Conservation (phyloP, 2,888 invertebrate genomes). For the Tipula helvola region DNA sequence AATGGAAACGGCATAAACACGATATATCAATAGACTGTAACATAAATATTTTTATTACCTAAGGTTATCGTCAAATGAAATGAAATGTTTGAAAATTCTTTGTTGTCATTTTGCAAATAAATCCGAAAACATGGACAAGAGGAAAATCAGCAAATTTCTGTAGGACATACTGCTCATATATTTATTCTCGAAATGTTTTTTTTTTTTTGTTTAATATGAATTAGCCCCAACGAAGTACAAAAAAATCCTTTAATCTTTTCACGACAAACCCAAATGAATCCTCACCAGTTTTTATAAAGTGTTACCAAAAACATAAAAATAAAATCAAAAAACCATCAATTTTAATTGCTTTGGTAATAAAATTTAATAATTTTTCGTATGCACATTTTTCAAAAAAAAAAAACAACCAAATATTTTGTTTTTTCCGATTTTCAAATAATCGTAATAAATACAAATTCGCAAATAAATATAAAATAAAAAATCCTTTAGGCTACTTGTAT, state of each 20-base stretch:
- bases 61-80: not conserved
- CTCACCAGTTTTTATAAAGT: not conserved
- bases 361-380: not conserved
- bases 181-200: not conserved
- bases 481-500: conserved; percentile 4
- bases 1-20: too few species aligned
- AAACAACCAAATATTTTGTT: not conserved
- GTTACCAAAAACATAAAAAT: not conserved
- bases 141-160: not conserved
- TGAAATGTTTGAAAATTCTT: not conserved
- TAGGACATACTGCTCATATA: not conserved
- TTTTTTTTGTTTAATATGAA: not conserved
- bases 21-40: not conserved
- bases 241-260: not conserved
- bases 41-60: not conserved
- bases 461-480: not conserved
- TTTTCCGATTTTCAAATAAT: not conserved
- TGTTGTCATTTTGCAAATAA: not conserved
- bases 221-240: not conserved
- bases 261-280: not conserved
- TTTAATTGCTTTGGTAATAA: not conserved
- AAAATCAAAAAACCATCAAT: not conserved
- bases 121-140: not conserved
- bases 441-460: not conserved
- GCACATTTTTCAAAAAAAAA: not conserved